Conservation (phyloP, 2,797 vertebrate genomes). For the Astyanax mexicanus region DNA sequence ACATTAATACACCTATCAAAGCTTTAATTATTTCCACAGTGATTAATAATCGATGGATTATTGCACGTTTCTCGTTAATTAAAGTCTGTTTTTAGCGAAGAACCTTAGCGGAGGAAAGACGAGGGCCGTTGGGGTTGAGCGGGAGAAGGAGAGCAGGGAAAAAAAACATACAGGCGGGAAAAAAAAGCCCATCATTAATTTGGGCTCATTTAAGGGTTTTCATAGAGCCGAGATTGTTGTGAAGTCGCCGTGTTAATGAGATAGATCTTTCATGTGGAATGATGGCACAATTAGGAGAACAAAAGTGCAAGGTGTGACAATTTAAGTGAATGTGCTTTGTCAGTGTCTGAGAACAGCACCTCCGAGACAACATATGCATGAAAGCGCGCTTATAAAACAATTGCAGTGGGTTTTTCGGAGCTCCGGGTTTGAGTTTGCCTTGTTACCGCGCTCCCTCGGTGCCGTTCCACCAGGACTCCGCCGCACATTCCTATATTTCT, state of each 20-base stretch:
- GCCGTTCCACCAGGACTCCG: constrained; percentile 56
- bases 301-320: constrained; percentile 89
- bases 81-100: background rate
- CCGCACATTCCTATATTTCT: constrained; percentile 37
- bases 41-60: constrained; percentile 20
- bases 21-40: constrained; percentile 16
- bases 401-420: constrained; percentile 60
- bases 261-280: constrained; percentile 83
- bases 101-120: background rate
- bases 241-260: constrained; percentile 85
- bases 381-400: constrained; percentile 68
- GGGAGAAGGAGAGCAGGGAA: background rate
- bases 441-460: constrained; percentile 57
- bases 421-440: constrained; percentile 64
- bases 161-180: background rate
- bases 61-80: constrained; percentile 24
- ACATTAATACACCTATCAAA: constrained; percentile 22
- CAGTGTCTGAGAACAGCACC: constrained; percentile 84
- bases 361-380: constrained; percentile 74
- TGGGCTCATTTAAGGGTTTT: constrained; percentile 81
- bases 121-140: background rate
- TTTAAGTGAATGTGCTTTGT: constrained; percentile 85
- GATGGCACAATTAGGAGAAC: constrained; percentile 86
- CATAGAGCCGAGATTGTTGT: constrained; percentile 78
- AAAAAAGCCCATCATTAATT: constrained; percentile 78